Conservation (phyloP, 1,140 invertebrate genomes). For the Zaprionus gabonicus region DNA sequence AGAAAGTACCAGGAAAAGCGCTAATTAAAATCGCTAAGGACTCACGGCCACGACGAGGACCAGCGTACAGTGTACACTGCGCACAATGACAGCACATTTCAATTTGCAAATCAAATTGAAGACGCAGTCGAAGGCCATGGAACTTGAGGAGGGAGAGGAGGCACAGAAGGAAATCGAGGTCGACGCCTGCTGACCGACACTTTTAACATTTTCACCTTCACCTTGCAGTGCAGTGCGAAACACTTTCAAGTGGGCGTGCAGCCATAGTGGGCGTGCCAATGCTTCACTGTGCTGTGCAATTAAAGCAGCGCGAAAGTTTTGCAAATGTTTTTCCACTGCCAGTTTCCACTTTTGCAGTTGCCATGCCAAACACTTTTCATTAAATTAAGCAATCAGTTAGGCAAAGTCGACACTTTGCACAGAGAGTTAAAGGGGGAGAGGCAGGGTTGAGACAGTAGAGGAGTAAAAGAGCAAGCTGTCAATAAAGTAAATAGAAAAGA, state of each 20-base stretch:
- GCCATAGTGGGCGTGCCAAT: background rate
- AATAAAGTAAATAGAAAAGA: background rate
- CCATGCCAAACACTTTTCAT: conserved; percentile 38
- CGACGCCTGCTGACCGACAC: conserved; percentile 7
- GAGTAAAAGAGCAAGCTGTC: background rate
- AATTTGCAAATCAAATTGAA: conserved; percentile 77
- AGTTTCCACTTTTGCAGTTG: conserved; percentile 5
- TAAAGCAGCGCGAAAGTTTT: conserved; percentile 52
- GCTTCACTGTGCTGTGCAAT: conserved; percentile 34
- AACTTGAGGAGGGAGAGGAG: conserved; percentile 8
- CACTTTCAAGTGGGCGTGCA: conserved; percentile 15
- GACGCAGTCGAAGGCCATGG: background rate
- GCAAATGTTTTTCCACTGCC: conserved; percentile 9
- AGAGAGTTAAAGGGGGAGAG: background rate
- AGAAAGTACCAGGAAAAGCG: conserved; percentile 8
- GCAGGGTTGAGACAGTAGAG: too few species aligned
- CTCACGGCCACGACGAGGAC: background rate
- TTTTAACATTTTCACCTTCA: conserved; percentile 51
- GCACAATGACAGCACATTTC: conserved; percentile 46
- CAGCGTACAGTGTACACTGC: background rate
- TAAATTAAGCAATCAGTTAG: conserved; percentile 55
- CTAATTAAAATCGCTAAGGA: conserved; percentile 64
- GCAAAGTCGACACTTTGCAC: conserved; percentile 20
- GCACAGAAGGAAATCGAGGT: conserved; percentile 4
- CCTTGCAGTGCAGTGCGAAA: conserved; percentile 15